Base-by-base conservation (phyloP, 2,797 vertebrate genomes). In the Xyrichtys novacula region DNA sequence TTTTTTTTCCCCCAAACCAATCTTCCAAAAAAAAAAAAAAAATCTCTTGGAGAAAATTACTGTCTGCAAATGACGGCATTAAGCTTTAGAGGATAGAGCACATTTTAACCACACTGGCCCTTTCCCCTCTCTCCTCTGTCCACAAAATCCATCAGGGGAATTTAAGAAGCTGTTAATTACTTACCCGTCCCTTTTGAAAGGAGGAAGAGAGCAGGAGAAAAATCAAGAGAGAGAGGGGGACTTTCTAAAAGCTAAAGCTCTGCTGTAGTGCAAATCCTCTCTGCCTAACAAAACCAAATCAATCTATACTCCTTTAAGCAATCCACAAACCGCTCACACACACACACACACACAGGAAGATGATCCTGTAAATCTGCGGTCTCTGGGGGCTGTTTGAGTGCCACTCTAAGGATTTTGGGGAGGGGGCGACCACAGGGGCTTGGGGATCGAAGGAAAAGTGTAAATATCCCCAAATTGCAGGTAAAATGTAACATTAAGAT, bases 111-210 rank as follows among this genome's bases (percentile, higher is more conserved):
- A 20, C 22, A 16, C 46, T 73, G 47, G 65, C 74, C 75, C 64
- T 46, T 65, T 78, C 77, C 50, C 59, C 71, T 67, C 76, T 73
- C 73, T 79, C 60, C 69, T 65, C 69, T 50, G 74, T 83, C 85
- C 55, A 57, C 68, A 81, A 87, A 92, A 85, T 78, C 84, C 89
- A 91, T 91, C 84, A 80, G 80, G 89, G 84, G 83, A 89, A 76
- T 90, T 91, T 86, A 90, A 92, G 82, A 85, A 88, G 84, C 87
- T 84, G 83, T 89, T 92, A 92, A 93, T 93, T 89, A 93, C 90
- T 90, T 91, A 78, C 81, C 75, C 29, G 59, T 88, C 79, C 74
- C 88, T 47, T 39, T 70, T 89, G 80, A 82, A 87, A 83, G 82
- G 83, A 76, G 66, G 57, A 61, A 44, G 63, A 52, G 78, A 72